Percentiles rank a stretch among this genome's conserved stretches.
These are phyloP conservation scores for Abrostola tripartita DNA, from an alignment of 2,888 invertebrate genomes.

Conservation along the genomic window DNA sequence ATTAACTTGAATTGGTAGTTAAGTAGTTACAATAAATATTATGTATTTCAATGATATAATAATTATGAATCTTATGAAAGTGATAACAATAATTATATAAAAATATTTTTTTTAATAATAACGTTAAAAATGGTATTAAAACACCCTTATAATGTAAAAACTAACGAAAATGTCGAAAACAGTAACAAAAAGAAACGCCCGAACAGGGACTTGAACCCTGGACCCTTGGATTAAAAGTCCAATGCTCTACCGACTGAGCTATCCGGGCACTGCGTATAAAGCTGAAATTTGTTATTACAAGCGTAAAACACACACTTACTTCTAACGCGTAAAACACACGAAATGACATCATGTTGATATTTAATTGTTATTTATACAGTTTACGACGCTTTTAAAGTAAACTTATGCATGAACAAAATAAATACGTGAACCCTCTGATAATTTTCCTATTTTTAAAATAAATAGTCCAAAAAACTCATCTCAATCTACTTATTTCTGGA, in stretches of 20 bases:
- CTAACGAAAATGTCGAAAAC: background rate
- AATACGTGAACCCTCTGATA: no score
- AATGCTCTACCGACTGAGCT: constrained; percentile 89
- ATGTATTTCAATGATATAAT: no score
- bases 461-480: no score
- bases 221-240: constrained; percentile 89
- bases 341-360: constrained; percentile 19
- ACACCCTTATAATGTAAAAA: background rate
- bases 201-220: constrained; percentile 89
- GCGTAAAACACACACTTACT: no score
- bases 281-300: constrained; percentile 18
- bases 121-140: background rate
- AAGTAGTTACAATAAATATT: no score
- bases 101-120: no score
- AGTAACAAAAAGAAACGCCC: constrained; percentile 70
- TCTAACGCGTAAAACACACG: background rate
- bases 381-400: background rate
- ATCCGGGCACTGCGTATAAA: constrained; percentile 76
- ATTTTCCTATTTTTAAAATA: no score
- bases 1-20: no score
- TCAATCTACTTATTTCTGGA: no score
- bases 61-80: no score
- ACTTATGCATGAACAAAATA: no score
- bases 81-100: no score
- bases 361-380: constrained; percentile 5